These are phyloP conservation scores for Romanogobio albipinnatus DNA, from an alignment of 2,113 vertebrate genomes.

Conservation along the genomic window DNA sequence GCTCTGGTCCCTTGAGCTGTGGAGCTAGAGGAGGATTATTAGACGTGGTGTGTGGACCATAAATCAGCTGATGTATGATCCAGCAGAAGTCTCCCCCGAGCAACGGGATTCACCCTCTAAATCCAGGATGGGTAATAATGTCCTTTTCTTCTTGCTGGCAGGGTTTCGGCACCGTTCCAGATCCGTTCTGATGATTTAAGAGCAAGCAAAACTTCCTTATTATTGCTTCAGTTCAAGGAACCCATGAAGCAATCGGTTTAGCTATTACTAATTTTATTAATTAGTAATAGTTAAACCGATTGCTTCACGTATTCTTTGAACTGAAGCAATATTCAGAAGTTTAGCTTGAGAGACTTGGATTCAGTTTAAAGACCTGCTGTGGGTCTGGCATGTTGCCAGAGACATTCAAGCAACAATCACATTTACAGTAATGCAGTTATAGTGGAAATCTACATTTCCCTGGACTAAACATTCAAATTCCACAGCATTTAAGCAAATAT, in stretches of 20 bases:
- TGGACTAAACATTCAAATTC: not conserved
- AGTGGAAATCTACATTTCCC: not conserved
- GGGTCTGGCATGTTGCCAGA: not conserved
- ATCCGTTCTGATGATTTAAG: not conserved
- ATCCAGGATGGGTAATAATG: not conserved
- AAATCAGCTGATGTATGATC: slow-evolving; percentile 66
- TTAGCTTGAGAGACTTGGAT: not conserved
- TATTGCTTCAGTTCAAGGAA: not conserved
- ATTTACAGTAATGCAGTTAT: not conserved
- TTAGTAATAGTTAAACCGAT: not conserved
- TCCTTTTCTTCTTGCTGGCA: not conserved
- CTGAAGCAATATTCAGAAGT: not conserved
- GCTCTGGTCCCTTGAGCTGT: slow-evolving; percentile 38
- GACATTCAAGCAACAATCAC: not conserved
- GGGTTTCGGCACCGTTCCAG: not conserved
- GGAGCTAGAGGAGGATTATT: slow-evolving; percentile 49
- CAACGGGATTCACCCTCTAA: slow-evolving; percentile 4
- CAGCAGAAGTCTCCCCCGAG: slow-evolving; percentile 10
- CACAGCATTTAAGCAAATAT: not conserved
- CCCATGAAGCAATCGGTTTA: slow-evolving; percentile 1
- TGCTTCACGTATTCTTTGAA: not conserved
- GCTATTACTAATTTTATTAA: not conserved
- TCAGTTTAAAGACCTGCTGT: not conserved
- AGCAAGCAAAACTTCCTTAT: not conserved
- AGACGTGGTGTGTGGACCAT: slow-evolving; percentile 56